phyloP scores from a whole-genome alignment of 2,113 vertebrate genomes.

The Sclerurus mexicanus region DNA sequence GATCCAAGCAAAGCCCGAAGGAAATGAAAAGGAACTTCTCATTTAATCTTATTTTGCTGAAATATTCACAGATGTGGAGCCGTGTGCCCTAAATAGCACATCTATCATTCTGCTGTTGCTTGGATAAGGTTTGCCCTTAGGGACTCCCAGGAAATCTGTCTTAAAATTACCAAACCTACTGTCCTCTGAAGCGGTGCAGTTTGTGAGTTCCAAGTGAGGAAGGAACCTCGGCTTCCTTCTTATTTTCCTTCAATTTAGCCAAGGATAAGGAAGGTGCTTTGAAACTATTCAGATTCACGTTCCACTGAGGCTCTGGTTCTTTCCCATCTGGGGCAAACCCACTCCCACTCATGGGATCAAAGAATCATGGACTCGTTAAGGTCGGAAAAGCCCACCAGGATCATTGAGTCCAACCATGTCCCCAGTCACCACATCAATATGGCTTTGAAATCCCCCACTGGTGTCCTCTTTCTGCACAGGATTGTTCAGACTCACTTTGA shows the following conservation, averaged over 20 bases:
- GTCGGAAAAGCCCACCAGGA: background rate
- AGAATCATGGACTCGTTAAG: background rate
- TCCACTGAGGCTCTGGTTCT: background rate
- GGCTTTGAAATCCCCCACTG: background rate
- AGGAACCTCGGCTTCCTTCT: background rate
- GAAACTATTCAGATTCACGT: background rate
- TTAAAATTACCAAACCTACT: background rate
- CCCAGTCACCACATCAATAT: background rate
- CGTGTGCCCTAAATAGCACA: constrained; percentile 15
- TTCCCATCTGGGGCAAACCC: background rate
- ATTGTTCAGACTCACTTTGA: background rate
- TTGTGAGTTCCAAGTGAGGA: background rate
- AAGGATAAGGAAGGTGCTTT: background rate
- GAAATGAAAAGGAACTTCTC: background rate
- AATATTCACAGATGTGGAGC: background rate
- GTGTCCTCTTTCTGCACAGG: background rate
- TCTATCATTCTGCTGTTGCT: constrained; percentile 11
- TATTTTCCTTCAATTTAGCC: background rate
- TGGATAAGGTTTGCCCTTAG: background rate
- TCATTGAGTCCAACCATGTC: background rate
- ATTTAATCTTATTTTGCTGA: constrained; percentile 7
- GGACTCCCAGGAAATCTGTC: constrained; percentile 6
- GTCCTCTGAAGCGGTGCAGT: background rate
- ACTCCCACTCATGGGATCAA: background rate
- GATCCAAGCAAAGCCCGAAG: background rate